Conservation (phyloP, 2,888 invertebrate genomes). For the Ennomos erosarius region DNA sequence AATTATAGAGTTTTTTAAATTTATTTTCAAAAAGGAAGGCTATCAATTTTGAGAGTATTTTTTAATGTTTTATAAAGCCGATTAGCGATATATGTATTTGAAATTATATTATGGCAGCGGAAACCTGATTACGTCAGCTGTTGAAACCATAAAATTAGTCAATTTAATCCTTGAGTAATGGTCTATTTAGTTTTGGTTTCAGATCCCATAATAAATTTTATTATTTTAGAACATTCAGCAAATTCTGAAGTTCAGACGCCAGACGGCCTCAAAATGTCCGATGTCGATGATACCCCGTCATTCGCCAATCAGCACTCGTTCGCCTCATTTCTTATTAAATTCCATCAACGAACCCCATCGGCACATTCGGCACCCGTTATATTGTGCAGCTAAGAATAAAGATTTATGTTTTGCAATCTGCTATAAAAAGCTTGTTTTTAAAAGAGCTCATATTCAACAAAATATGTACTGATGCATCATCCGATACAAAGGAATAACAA, state of each 20-base stretch:
- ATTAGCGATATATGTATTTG: too few species aligned
- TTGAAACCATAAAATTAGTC: too few species aligned
- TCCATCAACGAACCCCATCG: conserved; percentile 54
- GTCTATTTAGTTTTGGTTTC: too few species aligned
- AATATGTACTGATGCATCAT: too few species aligned
- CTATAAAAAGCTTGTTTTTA: conserved; percentile 33
- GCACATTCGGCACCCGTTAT: conserved; percentile 48
- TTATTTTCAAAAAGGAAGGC: conserved; percentile 37
- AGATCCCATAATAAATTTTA: too few species aligned
- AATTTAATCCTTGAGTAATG: too few species aligned
- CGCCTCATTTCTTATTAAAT: conserved; percentile 59
- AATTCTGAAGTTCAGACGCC: conserved; percentile 47
- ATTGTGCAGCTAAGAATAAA: conserved; percentile 46
- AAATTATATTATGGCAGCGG: too few species aligned
- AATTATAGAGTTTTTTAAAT: conserved; percentile 38
- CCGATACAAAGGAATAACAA: too few species aligned
- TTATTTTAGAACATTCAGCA: conserved; percentile 49
- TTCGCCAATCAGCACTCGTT: conserved; percentile 52
- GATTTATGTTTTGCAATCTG: conserved; percentile 44
- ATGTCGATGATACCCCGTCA: conserved; percentile 47
- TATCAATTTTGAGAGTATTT: too few species aligned
- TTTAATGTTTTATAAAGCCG: too few species aligned
- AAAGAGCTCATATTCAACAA: conserved; percentile 42
- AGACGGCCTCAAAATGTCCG: conserved; percentile 51
- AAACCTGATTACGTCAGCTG: too few species aligned